Base-by-base conservation (phyloP, 30 jellyfish, hydroid and myxozoan species). In the Chironex yamaguchii region DNA sequence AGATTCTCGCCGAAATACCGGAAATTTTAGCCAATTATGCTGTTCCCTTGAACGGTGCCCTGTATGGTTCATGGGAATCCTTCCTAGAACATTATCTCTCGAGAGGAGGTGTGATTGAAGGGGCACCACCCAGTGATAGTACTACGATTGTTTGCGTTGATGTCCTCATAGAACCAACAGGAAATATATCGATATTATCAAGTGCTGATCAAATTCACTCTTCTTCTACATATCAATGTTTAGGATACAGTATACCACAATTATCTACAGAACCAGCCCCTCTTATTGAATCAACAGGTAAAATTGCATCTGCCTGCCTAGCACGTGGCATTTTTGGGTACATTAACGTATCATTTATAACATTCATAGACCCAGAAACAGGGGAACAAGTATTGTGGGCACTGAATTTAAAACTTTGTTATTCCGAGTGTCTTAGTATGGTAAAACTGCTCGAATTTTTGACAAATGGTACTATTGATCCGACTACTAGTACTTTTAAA, bases 151-250 rank as follows among this genome's bases (percentile, higher is more conserved):
- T 94, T 12, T 89, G 97, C 4, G 96, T 92, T 0, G 91, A 94
- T 67, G 89, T 79, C n/a, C 67, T 89, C 0, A 94, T 94, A 34
- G 95, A 94, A 36, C 99, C 99, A 1, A 71, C 52, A 64, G 96
- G 96, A 12, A 49, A 72, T 25, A 48, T 86, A 14, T 32, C 75
- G 21, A 83, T 94, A 34, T 25, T 94, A 23, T 83, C 97, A 22
- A 95, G 91, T 17, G 93, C 97, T 62, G 99, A 94, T 65, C 97
- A 94, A 96, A 96, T 92, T 28, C 93, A 89, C 36, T 92, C 96
- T 0, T 25, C 29, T 24, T 70, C 92, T 0, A 92, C 84, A 0
- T 92, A 67, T 34, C 29, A 62, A 6, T 94, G 99, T 78, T 51
- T 93, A 65, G 99, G 99, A 21, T 82, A 82, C 52, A 79, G 97